Base-by-base conservation (phyloP, 2,888 invertebrate species). In the Idaea biselata region DNA sequence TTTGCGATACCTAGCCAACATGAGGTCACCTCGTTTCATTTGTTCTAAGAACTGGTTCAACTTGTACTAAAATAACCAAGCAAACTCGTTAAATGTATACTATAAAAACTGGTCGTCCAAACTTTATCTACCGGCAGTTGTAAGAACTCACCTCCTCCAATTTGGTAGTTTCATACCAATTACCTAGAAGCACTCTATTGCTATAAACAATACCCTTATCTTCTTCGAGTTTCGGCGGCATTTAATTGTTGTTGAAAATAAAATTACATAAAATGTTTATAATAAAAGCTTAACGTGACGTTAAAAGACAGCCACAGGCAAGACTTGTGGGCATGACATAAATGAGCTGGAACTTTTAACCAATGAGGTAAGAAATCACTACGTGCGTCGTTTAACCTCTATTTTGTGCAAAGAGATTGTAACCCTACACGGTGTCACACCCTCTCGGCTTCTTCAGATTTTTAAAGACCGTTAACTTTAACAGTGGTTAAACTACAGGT, bases 141-240 rank as follows among this genome's bases (percentile, higher is more conserved):
- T 17, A 53, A 64, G 14, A 58, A 60, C 66, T 78, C 67, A 88
- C 91, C 84, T 92, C 91, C 72, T 91, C 90, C 65, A 91, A 79
- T 74, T 84, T 79, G n/a, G 82, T 70, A 16, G 89, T 82, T 76
- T 92, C 91, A 75, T 86, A 90, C 92, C 92, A 92, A 78, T 91
- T 91, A 63, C 91, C 91, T 6, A 88, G 74, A 44, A 78, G 88
- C 18, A 91, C 91, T 61, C 88, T 78, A 68, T 88, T 91, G 67
- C 83, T 77, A 75, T 86, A 92, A 66, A 88, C 83, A 63, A 91
- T 87, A 18, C 83, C 88, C 74, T 87, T 91, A 71, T 91, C 90
- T 63, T 82, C 77, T 5, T 85, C 81, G 61, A 70, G 66, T 68
- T 82, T 86, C 8, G 72, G 69, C 8, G 72, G 69, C 79, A 82